Evolutionary conservation across 2,113 vertebrate species (phyloP), one percentile per base, ranked within the genome.

Genomic region (Baryphthengus martii): DNA sequence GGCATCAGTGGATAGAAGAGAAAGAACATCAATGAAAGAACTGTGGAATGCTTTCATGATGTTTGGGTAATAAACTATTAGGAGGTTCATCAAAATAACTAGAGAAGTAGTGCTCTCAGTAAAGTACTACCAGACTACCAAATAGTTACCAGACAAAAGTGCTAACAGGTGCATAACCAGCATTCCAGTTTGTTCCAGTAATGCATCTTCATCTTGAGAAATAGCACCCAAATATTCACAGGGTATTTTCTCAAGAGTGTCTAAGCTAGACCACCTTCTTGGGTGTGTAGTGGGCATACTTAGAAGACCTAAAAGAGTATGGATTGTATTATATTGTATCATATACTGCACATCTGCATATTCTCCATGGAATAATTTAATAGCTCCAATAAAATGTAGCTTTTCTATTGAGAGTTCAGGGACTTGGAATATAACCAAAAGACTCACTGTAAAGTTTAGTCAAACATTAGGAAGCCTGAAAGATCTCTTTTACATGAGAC

Each of bases 111-210:
- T 62, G 58, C 44, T 79, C 37, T 68, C 81, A 80, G 78, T 62
- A 93, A 93, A 96, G 88, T 95, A 80, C 47, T 96, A 66, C 82
- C 88, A 95, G 88, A 94, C 37, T 83, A 63, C 44, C 44, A 91
- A 94, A 88, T 45, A 88, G 66, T 35, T 67, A 91, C 67, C 79
- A 90, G 72, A 71, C 71, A 47, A 74, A 93, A 96, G 75, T 75
- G 90, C 65, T 94, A 90, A 68, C 85, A 90, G 79, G 83, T 94
- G 70, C 76, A 92, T 23, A 71, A 47, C 18, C 42, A 83, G 61
- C 75, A 72, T 35, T 86, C n/a, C 90, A 84, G 80, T 71, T 67
- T 58, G 49, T 13, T 75, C 72, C 76, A 95, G 75, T 40, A 75
- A 45, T 11, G 39, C 35, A 45, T 71, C 72, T 74, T 63, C 56